phyloP scores from a whole-genome alignment of 92 coral and sea anemone genomes.

The Ricordea florida region DNA sequence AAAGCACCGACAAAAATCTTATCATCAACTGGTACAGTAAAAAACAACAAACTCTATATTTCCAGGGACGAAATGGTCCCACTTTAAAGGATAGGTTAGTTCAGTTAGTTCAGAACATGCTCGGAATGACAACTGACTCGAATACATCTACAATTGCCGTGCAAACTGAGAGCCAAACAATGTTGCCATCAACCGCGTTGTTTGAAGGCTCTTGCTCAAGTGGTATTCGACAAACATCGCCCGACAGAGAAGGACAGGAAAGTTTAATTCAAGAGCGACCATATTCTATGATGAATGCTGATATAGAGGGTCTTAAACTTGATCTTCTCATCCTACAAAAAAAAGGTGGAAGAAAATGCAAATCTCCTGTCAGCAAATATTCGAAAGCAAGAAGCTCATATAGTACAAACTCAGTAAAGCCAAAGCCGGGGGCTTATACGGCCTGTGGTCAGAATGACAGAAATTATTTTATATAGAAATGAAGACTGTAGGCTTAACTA shows the following conservation, averaged over 20 bases:
- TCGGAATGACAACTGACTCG: neutral
- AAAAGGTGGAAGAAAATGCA: too few relatives aligned
- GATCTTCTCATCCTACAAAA: too few relatives aligned
- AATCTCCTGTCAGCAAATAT: too few relatives aligned
- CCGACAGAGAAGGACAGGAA: conserved; percentile 3
- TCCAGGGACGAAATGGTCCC: conserved; percentile 27
- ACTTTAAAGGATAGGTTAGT: conserved; percentile 1
- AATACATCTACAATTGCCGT: neutral
- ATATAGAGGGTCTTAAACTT: conserved; percentile 5
- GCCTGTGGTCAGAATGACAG: too few relatives aligned
- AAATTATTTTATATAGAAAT: too few relatives aligned
- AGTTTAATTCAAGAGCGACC: neutral
- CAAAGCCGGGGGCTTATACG: too few relatives aligned
- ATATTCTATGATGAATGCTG: neutral
- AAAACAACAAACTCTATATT: conserved; percentile 18
- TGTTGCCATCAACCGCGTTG: neutral
- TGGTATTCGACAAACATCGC: conserved; percentile 5
- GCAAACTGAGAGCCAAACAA: conserved; percentile 15
- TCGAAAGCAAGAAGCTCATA: too few relatives aligned
- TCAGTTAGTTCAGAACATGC: conserved; percentile 3
- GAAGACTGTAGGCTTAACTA: too few relatives aligned
- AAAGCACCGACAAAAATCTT: conserved; percentile 11
- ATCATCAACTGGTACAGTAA: conserved; percentile 7
- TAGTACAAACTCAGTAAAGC: too few relatives aligned
- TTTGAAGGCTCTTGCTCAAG: neutral